phyloP scores from a whole-genome alignment of 2,113 vertebrate genomes.

The Phalacrocorax pelagicus region DNA sequence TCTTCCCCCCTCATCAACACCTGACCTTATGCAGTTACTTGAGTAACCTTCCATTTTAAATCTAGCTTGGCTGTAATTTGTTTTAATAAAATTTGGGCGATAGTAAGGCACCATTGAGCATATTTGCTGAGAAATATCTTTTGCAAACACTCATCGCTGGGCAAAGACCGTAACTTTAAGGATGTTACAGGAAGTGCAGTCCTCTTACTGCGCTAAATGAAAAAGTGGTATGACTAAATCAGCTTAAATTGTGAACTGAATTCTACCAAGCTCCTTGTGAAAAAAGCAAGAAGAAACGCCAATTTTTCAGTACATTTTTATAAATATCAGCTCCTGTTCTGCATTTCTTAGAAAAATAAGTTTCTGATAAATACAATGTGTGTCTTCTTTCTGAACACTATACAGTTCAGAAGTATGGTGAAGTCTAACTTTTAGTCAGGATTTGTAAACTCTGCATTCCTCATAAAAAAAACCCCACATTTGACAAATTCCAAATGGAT shows the following conservation, averaged over 20 bases:
- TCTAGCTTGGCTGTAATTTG: neutral
- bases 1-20: neutral
- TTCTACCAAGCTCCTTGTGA: neutral
- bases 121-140: neutral
- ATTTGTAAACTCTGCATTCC: neutral
- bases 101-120: neutral
- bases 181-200: neutral
- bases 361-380: neutral
- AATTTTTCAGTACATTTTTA: neutral
- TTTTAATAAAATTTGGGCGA: neutral
- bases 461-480: neutral
- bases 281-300: neutral
- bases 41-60: neutral
- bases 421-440: neutral
- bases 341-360: neutral
- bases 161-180: neutral
- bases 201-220: neutral
- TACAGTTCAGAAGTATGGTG: neutral
- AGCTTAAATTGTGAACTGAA: neutral
- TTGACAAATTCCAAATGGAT: neutral
- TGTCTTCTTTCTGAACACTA: neutral
- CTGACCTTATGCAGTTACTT: neutral
- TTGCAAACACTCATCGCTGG: neutral
- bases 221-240: neutral
- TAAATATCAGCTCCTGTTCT: neutral